These are phyloP conservation scores for Centroberyx gerrardi DNA, from an alignment of 2,797 vertebrate species.

Conservation along the genomic window DNA sequence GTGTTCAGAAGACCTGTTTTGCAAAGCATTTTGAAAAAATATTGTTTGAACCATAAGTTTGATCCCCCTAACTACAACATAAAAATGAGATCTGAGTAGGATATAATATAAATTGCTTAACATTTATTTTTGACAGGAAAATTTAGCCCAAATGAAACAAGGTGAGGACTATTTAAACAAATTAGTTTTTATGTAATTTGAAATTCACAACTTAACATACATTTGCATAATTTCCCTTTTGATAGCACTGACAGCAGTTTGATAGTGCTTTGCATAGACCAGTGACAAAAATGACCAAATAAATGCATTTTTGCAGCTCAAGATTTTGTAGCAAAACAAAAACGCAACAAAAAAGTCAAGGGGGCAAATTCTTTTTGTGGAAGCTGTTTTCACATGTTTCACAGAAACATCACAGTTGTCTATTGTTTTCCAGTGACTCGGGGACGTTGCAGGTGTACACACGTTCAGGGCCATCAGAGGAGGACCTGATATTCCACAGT, in stretches of 20 bases:
- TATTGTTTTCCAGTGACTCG: constrained; percentile 66
- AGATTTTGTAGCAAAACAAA: background rate
- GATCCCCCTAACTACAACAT: background rate
- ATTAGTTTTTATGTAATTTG: background rate
- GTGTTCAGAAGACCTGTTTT: too few species aligned
- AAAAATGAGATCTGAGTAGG: too few species aligned
- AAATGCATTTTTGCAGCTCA: background rate
- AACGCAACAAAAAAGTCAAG: too few species aligned
- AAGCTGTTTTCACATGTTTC: constrained; percentile 1
- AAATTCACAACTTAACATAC: background rate
- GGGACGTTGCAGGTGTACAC: constrained; percentile 73
- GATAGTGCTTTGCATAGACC: background rate
- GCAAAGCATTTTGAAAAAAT: too few species aligned
- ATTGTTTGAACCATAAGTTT: background rate
- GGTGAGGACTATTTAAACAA: background rate
- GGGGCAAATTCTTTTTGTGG: background rate
- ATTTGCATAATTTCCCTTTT: background rate
- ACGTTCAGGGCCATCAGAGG: constrained; percentile 44
- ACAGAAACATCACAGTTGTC: constrained; percentile 6
- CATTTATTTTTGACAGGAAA: too few species aligned
- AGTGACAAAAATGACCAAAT: background rate
- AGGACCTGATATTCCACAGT: constrained; percentile 67
- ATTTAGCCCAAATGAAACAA: background rate
- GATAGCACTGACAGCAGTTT: background rate
- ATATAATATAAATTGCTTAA: too few species aligned